Evolutionary conservation across 1,140 invertebrate species (phyloP).

Genomic region (Bombus waltoni): DNA sequence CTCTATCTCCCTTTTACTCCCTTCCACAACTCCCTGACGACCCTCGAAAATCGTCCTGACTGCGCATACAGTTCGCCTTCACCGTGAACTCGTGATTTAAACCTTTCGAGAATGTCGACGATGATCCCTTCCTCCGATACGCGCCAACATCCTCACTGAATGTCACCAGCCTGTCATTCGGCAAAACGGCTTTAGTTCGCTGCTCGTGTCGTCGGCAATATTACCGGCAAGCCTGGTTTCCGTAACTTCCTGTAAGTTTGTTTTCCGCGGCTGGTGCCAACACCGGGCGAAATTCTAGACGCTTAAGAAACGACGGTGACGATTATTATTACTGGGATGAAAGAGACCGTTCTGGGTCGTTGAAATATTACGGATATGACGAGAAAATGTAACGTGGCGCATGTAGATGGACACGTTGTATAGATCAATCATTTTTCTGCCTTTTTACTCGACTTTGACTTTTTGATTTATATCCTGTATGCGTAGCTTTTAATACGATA

Average conservation of each 20-base stretch:
- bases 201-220: conserved; percentile 33
- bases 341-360: too few relatives aligned
- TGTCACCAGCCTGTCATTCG: conserved; percentile 55
- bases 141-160: background rate
- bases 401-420: too few relatives aligned
- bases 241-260: conserved; percentile 50
- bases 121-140: conserved; percentile 21
- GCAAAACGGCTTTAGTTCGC: conserved; percentile 51
- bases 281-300: conserved; percentile 6
- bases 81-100: conserved; percentile 59
- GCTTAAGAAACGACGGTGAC: conserved; percentile 31
- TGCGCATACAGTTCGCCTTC: conserved; percentile 23
- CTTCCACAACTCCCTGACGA: conserved; percentile 49
- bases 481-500: too few relatives aligned
- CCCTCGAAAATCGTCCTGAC: conserved; percentile 46
- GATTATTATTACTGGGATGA: conserved; percentile 18
- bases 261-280: conserved; percentile 32
- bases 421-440: too few relatives aligned
- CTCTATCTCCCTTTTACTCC: background rate
- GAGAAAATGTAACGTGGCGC: too few relatives aligned
- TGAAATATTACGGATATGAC: conserved; percentile 15
- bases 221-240: conserved; percentile 9
- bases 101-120: conserved; percentile 53
- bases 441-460: too few relatives aligned
- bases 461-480: too few relatives aligned